Evolutionary conservation across 2,113 vertebrate genomes (phyloP).

Genomic region (Chloropsis cyanopogon): DNA sequence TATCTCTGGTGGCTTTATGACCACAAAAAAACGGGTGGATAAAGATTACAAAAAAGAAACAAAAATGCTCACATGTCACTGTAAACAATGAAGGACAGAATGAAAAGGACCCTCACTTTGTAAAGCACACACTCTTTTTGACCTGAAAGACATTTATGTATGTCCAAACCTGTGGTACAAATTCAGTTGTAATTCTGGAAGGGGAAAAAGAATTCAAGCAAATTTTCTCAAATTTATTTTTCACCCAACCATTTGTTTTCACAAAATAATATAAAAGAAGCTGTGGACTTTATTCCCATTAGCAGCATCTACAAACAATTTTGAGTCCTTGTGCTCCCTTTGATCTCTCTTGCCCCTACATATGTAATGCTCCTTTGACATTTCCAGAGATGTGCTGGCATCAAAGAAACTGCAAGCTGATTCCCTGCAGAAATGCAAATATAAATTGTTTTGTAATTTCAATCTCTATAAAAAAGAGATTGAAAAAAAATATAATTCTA

Average conservation of each 20-base stretch:
- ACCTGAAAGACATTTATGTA: background rate
- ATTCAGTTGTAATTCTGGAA: background rate
- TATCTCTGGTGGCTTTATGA: background rate
- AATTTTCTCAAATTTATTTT: background rate
- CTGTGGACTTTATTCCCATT: background rate
- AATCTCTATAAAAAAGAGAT: background rate
- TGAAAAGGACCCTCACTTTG: background rate
- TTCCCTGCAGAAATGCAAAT: background rate
- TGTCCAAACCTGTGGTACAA: background rate
- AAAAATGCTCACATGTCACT: background rate
- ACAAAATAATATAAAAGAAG: background rate
- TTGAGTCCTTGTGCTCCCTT: background rate
- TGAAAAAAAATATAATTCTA: background rate
- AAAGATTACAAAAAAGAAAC: background rate
- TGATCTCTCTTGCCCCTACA: background rate
- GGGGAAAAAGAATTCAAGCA: background rate
- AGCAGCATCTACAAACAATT: background rate
- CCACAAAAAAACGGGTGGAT: background rate
- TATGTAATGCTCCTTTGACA: background rate
- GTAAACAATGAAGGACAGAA: background rate
- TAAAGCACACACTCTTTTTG: background rate
- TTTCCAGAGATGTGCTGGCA: background rate
- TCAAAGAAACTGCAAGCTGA: background rate
- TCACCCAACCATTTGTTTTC: background rate
- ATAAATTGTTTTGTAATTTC: background rate